Evolutionary conservation across 2,888 invertebrate genomes (phyloP), one percentile per base, ranked within the genome.

Genomic region (Netelia virgata): DNA sequence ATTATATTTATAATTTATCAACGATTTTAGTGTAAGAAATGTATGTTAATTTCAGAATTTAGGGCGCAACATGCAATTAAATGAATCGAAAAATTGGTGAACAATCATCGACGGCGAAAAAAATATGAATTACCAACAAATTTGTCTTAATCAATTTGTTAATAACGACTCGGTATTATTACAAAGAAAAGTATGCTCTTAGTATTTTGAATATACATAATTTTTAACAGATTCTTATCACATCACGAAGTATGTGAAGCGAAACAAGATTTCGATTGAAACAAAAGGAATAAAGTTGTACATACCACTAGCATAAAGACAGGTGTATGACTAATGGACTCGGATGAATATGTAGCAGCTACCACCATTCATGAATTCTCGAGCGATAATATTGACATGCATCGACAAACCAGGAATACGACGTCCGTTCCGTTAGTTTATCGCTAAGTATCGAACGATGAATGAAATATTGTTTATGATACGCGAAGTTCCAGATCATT

Each of bases 401-500:
- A 41, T 70, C 16, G 10, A 57, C 70, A 41, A 57, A 41, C 55
- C 59, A 23, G 10, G 18, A 16, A 14, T 5, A 14, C n/a, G 10
- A 5, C 14, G 14, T 41, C 63, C 20, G 50, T 16, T 8, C n/a
- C n/a, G 47, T 61, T 73, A 36, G 18, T 70, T 70, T 16, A 43
- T 55, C 10, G 18, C 50, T 18, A 47, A 11, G 55, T 16, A 55
- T n/a, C 20, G 23, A 36, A 55, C 36, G 78, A 64, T n/a, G 23
- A 63, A 78, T 53, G 70, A 78, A 36, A 78, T 63, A 79, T 72
- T 53, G 55, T 66, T 75, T 66, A 36, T 41, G 69, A 78, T 50
- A 50, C 36, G 59, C 18, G 61, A 70, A 23, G 61, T 61, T 50
- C 36, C 41, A 16, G 55, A 16, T 53, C 16, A 28, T 36, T 50